Conservation (phyloP, 2,113 vertebrate genomes). For the Dipodomys ordii region DNA sequence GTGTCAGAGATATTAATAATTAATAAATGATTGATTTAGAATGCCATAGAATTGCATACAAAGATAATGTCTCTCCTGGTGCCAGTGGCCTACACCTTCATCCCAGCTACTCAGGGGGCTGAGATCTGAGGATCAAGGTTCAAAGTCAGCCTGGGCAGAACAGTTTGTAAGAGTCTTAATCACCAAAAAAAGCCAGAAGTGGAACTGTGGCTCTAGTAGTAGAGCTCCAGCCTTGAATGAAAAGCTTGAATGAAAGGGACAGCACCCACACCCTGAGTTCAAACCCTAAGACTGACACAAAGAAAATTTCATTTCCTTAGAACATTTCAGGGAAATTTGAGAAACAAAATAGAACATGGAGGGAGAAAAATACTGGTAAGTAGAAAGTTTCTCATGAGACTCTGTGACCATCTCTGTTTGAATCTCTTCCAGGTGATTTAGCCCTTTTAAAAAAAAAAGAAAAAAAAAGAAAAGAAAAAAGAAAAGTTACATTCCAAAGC, state of each 20-base stretch:
- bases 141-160: too few species aligned
- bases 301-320: not conserved
- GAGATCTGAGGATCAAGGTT: too few species aligned
- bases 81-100: too few species aligned
- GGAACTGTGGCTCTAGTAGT: too few species aligned
- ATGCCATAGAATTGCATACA: not conserved
- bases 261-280: too few species aligned
- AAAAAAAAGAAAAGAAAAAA: too few species aligned
- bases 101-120: too few species aligned
- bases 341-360: not conserved
- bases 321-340: slow-evolving; percentile 7
- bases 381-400: not conserved
- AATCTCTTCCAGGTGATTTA: slow-evolving; percentile 13
- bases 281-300: too few species aligned
- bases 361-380: not conserved
- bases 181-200: too few species aligned
- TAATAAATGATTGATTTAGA: not conserved
- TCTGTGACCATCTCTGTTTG: not conserved
- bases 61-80: not conserved
- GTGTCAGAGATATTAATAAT: not conserved
- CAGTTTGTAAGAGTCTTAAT: too few species aligned
- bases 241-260: too few species aligned
- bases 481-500: slow-evolving; percentile 32
- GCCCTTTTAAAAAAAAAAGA: not conserved
- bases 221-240: too few species aligned